These are phyloP conservation scores for Lanius ludovicianus DNA, from an alignment of 2,113 vertebrate genomes.

Conservation along the genomic window DNA sequence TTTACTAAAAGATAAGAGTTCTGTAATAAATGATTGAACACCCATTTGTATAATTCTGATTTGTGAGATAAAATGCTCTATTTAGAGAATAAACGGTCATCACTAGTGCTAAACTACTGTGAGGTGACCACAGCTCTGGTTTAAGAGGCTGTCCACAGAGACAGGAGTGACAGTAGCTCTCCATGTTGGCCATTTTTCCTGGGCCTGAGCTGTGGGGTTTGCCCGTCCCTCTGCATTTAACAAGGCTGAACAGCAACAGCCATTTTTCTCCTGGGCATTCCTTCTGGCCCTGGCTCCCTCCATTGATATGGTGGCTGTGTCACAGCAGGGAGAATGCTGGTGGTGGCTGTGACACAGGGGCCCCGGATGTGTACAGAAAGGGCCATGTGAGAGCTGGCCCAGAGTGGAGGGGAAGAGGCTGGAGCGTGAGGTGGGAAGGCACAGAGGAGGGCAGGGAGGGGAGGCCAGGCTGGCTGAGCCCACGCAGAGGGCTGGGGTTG, in stretches of 20 bases:
- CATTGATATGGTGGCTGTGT: background rate
- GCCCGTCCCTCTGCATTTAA: too few species aligned
- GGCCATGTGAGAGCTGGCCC: background rate
- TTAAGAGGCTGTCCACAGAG: background rate
- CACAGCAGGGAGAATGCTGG: background rate
- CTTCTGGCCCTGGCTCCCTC: background rate
- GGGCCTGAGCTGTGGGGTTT: background rate
- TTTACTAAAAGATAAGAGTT: background rate
- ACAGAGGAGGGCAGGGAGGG: background rate
- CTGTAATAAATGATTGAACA: background rate
- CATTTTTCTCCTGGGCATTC: background rate
- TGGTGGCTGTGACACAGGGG: too few species aligned
- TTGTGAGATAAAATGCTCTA: background rate
- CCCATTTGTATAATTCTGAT: background rate
- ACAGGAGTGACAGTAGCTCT: background rate
- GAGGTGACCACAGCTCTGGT: background rate
- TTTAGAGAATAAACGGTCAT: background rate
- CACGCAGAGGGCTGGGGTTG: rapidly evolving
- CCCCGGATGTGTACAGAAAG: rapidly evolving
- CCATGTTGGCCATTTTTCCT: background rate
- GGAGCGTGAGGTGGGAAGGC: background rate
- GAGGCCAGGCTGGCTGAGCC: background rate
- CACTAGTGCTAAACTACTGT: background rate
- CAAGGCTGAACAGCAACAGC: background rate
- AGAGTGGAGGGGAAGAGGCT: too few species aligned